Evolutionary conservation across 2,113 vertebrate genomes (phyloP).

Genomic region (Piaya cayana): DNA sequence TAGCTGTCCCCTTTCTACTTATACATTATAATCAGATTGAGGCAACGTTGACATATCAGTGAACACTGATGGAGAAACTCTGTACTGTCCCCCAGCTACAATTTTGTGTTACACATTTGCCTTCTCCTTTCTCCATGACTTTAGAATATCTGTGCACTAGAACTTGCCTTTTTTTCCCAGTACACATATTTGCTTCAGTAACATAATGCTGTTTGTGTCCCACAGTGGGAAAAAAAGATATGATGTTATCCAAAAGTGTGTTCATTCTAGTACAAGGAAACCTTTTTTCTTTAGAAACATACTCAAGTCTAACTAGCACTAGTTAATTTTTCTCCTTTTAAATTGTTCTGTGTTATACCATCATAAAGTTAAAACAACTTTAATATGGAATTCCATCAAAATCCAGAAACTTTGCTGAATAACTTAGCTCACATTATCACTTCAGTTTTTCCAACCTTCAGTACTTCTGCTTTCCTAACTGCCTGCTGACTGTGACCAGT

Average conservation of each 20-base stretch:
- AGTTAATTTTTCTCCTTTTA: not conserved
- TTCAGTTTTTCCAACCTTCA: not conserved
- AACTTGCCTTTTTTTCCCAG: not conserved
- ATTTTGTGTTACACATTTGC: not conserved
- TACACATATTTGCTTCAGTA: not conserved
- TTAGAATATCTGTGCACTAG: not conserved
- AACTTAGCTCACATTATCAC: not conserved
- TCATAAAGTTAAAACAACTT: not conserved
- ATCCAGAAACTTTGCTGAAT: not conserved
- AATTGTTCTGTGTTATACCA: not conserved
- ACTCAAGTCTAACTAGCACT: not conserved
- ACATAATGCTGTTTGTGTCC: not conserved
- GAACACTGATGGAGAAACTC: not conserved
- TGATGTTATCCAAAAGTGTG: rapidly evolving
- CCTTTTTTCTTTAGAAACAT: not conserved
- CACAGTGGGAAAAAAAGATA: not conserved
- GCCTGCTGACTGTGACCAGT: constrained; percentile 39
- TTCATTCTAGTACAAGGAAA: not conserved
- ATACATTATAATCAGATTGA: not conserved
- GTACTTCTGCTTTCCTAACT: not conserved
- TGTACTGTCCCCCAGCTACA: not conserved
- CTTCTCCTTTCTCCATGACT: not conserved
- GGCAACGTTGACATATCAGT: not conserved
- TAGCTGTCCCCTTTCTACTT: not conserved
- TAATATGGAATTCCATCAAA: not conserved